phyloP scores from a whole-genome alignment of 2,113 vertebrate species.

The Xyliphius kryptos region DNA sequence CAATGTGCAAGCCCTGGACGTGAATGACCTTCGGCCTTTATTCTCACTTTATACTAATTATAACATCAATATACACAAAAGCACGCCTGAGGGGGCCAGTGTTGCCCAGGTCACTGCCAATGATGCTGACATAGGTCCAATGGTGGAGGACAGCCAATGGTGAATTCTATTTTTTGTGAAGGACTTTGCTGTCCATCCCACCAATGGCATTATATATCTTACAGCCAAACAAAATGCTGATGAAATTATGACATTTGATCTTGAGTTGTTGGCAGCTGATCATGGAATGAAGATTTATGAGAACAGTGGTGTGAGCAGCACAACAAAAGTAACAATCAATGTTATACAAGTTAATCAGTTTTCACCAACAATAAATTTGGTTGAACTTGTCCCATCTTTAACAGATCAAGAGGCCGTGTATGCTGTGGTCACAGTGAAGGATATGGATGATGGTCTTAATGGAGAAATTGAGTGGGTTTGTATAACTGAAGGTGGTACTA shows the following conservation, averaged over 20 bases:
- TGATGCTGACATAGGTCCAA: conserved; percentile 90
- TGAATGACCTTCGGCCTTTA: conserved; percentile 92
- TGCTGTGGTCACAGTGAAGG: conserved; percentile 77
- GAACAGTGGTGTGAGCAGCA: conserved; percentile 86
- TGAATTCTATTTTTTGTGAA: conserved; percentile 95
- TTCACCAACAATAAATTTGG: conserved; percentile 73
- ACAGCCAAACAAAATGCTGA: conserved; percentile 77
- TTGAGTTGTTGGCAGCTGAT: conserved; percentile 90
- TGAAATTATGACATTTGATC: conserved; percentile 74
- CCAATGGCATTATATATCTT: conserved; percentile 84
- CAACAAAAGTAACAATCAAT: conserved; percentile 80
- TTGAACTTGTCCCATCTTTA: conserved; percentile 70
- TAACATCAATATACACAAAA: conserved; percentile 83
- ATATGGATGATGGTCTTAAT: conserved; percentile 83
- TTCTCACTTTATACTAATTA: conserved; percentile 95
- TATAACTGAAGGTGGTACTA: conserved; percentile 84
- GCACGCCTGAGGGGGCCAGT: conserved; percentile 81
- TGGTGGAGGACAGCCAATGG: too few relatives aligned
- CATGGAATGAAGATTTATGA: conserved; percentile 93
- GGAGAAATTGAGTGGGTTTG: conserved; percentile 90
- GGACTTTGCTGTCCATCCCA: conserved; percentile 92
- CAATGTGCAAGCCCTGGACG: conserved; percentile 85
- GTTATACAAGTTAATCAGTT: conserved; percentile 84
- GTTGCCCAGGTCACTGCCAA: conserved; percentile 89
- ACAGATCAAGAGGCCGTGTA: conserved; percentile 75